Evolutionary conservation across 1,140 invertebrate species (phyloP).

Genomic region (Schlechtendalia chinensis): DNA sequence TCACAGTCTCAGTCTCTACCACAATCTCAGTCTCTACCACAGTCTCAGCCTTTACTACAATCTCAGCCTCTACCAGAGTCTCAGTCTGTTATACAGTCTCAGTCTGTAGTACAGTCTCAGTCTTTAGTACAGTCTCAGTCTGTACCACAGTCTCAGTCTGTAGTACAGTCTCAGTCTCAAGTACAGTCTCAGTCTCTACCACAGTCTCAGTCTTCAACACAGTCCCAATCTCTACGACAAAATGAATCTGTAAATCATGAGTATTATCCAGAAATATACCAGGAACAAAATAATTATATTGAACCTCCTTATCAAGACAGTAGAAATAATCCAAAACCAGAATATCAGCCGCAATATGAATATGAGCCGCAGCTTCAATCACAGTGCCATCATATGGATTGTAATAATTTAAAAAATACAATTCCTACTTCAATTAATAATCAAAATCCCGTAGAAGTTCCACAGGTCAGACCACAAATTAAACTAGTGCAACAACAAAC

Average conservation of each 20-base stretch:
- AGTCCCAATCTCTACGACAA: not conserved
- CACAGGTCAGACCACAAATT: slow-evolving; percentile 6
- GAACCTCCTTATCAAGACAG: not conserved
- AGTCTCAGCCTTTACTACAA: too few relatives aligned
- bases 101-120: not conserved
- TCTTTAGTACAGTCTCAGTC: not conserved
- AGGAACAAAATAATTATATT: slow-evolving; percentile 34
- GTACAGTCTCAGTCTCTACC: not conserved
- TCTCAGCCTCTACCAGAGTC: not conserved
- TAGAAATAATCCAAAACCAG: not conserved
- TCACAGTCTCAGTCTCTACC: too few relatives aligned
- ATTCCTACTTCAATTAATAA: not conserved
- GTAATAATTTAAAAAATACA: slow-evolving; percentile 41
- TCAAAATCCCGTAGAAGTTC: not conserved
- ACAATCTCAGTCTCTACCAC: too few relatives aligned
- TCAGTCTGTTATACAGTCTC: not conserved
- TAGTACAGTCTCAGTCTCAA: too few relatives aligned
- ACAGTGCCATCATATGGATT: slow-evolving; percentile 30
- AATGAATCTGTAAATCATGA: slow-evolving; percentile 35
- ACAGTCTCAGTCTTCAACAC: not conserved
- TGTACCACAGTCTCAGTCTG: not conserved
- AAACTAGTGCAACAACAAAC: slow-evolving; percentile 52
- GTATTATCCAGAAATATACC: slow-evolving; percentile 36
- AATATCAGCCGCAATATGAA: slow-evolving; percentile 26
- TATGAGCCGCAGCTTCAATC: slow-evolving; percentile 16